Base-by-base conservation (phyloP, 2,113 vertebrate genomes). In the Gavialis gangeticus region DNA sequence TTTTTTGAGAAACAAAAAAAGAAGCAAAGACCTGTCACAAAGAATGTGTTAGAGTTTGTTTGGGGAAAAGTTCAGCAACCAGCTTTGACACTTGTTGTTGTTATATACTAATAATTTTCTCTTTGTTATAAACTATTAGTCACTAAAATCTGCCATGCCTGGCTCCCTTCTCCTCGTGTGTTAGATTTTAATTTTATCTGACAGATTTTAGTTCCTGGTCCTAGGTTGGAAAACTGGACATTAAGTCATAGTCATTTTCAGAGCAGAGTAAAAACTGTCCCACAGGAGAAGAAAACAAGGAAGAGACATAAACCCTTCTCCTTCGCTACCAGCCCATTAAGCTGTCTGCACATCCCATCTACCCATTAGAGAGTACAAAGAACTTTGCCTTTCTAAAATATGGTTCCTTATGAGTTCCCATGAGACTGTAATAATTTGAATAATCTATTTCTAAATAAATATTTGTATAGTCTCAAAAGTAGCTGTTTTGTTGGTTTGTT, bases 301-400 rank as follows among this genome's bases (percentile, higher is more conserved):
- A 3, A 21, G 7, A 92, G 7, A 37, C 57, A 73, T 4, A 5
- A 91, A 24, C 0, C 2, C 0, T 10, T 1, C 1, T 71, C 60
- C 62, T 91, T 81, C 37, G 28, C 19, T 21, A 59, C 59, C 0
- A 75, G 55, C 14, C 4, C 54, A 55, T 9, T 75, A 4, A 66
- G 21, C 10, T 46, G 66, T 84, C 92, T 71, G 76, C 1, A 34
- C 59, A 78, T 75, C 13, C n/a, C 16, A 57, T 6, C 9, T 25
- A 7, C 13, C 22, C 59, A n/a, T 15, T 55, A 34, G 3, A 10
- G 56, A 79, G 25, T 30, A 30, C 17, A 84, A 89, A 89, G 1
- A 2, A 67, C 6, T 79, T 21, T 7, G 3, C 2, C 37, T 4
- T 56, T 89, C 88, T 34, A 69, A 78, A 2, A 27, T 34, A 15